Evolutionary conservation across 1,140 invertebrate genomes (phyloP).

Genomic region (Zaprionus inermis): DNA sequence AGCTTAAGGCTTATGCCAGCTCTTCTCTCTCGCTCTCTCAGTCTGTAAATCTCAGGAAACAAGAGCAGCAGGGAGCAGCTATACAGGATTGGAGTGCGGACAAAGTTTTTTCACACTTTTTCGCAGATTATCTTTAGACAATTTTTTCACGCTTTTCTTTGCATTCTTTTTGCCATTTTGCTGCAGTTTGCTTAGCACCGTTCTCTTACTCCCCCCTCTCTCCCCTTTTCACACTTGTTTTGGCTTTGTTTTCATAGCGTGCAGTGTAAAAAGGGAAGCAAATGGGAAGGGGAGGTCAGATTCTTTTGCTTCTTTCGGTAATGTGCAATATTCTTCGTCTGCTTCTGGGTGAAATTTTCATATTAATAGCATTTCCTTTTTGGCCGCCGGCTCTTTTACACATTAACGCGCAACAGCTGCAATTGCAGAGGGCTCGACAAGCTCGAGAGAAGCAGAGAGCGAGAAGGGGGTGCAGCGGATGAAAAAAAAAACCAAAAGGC

Average conservation of each 20-base stretch:
- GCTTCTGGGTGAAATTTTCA: slow-evolving; percentile 12
- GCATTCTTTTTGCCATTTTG: slow-evolving; percentile 5
- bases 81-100: background rate
- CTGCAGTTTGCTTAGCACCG: slow-evolving; percentile 8
- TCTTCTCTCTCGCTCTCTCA: background rate
- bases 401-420: slow-evolving; percentile 35
- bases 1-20: slow-evolving; percentile 47
- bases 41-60: background rate
- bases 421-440: background rate
- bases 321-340: slow-evolving; percentile 30
- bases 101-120: slow-evolving; percentile 46
- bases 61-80: background rate
- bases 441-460: background rate
- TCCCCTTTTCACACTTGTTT: background rate
- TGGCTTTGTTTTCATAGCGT: slow-evolving; percentile 35
- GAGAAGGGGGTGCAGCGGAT: background rate
- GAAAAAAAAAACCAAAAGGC: slow-evolving; percentile 8
- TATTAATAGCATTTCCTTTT: slow-evolving; percentile 42
- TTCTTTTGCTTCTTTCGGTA: slow-evolving; percentile 19
- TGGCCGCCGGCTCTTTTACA: slow-evolving; percentile 6
- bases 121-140: slow-evolving; percentile 41
- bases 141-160: slow-evolving; percentile 6
- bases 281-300: background rate
- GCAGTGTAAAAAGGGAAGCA: background rate
- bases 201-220: slow-evolving; percentile 1